phyloP scores from a whole-genome alignment of 2,797 vertebrate genomes.

The Chloroceryle amazona region DNA sequence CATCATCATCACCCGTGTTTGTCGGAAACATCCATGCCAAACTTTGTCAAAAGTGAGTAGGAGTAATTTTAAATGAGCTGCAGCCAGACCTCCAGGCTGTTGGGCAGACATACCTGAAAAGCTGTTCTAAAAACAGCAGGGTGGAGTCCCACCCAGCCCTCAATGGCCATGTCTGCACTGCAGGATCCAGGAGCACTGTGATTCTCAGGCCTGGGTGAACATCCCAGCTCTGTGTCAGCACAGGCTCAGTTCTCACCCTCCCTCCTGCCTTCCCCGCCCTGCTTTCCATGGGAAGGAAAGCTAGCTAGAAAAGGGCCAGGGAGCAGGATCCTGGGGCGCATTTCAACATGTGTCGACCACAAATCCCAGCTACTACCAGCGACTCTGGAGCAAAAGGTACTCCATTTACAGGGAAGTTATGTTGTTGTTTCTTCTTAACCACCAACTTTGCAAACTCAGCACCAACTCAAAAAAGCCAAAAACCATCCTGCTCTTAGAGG shows the following conservation, averaged over 20 bases:
- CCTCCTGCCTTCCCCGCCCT: neutral
- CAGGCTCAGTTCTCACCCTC: neutral
- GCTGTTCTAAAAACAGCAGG: neutral
- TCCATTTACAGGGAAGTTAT: neutral
- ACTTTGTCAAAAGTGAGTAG: conserved; percentile 7
- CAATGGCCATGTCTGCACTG: neutral
- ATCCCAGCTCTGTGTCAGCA: neutral
- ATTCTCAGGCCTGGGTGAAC: neutral
- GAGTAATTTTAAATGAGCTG: conserved; percentile 14
- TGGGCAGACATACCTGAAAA: conserved; percentile 66
- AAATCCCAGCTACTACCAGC: rapidly evolving
- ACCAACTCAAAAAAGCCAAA: neutral
- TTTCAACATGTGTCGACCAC: neutral
- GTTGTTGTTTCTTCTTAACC: neutral
- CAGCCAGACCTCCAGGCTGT: conserved; percentile 35
- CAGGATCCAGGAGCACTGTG: neutral
- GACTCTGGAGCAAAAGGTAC: neutral
- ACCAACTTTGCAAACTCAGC: neutral
- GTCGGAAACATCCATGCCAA: neutral
- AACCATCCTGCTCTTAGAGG: neutral
- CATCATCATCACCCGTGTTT: rapidly evolving
- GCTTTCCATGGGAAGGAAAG: conserved; percentile 10
- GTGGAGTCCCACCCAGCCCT: neutral
- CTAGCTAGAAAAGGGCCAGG: neutral
- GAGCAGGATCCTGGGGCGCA: neutral